Evolutionary conservation across 2,113 vertebrate genomes (phyloP).

Genomic region (Odocoileus virginianus): DNA sequence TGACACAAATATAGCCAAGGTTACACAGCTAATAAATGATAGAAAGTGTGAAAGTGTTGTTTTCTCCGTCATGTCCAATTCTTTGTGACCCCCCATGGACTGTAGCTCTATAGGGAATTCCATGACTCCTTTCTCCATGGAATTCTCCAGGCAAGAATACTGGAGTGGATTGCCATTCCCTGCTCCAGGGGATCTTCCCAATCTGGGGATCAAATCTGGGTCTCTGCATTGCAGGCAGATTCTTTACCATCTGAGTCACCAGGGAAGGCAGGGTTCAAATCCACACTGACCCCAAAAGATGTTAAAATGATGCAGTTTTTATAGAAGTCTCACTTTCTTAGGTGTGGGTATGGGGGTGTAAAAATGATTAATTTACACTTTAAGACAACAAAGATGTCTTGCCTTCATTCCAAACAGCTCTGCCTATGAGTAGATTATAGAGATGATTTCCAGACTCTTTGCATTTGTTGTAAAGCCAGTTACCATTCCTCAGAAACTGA

Average conservation of each 20-base stretch:
- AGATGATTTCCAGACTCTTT: conserved; percentile 36
- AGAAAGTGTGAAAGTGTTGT: not conserved
- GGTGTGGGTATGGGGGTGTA: not conserved
- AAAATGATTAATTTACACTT: conserved; percentile 8
- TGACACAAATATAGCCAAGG: not conserved
- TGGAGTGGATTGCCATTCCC: not conserved
- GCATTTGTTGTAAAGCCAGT: conserved; percentile 21
- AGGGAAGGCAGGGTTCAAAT: not conserved
- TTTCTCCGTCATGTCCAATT: not conserved
- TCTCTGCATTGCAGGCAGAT: not conserved
- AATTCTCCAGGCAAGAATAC: not conserved
- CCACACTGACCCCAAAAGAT: not conserved
- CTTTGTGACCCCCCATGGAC: not conserved
- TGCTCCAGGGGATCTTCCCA: not conserved
- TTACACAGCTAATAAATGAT: not conserved
- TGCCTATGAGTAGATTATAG: not conserved
- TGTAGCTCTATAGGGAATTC: not conserved
- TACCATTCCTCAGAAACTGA: conserved; percentile 29
- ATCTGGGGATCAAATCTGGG: rapidly evolving
- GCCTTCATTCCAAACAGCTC: not conserved
- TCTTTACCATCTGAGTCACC: not conserved
- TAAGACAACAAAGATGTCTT: not conserved
- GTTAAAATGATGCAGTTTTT: not conserved
- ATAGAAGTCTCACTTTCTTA: not conserved
- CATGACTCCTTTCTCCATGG: not conserved